Evolutionary conservation across 2,113 vertebrate species (phyloP).

Genomic region (Zosterops pallidus): DNA sequence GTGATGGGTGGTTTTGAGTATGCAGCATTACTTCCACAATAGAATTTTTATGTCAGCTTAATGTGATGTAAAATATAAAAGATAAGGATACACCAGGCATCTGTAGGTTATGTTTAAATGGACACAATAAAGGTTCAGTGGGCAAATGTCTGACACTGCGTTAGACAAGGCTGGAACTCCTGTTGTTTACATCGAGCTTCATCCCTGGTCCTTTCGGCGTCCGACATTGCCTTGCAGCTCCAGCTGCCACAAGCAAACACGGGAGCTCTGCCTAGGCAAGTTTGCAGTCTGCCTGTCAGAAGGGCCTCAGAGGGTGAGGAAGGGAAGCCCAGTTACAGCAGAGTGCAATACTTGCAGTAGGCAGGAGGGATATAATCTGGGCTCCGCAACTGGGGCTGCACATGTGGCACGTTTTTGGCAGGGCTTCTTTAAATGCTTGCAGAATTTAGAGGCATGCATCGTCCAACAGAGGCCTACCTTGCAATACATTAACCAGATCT

Average conservation of each 20-base stretch:
- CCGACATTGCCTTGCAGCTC: background rate
- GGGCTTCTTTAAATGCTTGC: slow-evolving; percentile 9
- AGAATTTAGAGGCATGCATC: background rate
- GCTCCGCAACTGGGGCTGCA: background rate
- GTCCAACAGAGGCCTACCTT: background rate
- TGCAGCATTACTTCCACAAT: background rate
- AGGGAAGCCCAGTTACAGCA: background rate
- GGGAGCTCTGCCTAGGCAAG: background rate
- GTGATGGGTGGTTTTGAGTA: background rate
- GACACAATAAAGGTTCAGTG: background rate
- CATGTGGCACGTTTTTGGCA: background rate
- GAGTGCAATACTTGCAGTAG: background rate
- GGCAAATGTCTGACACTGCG: background rate
- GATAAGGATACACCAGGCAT: rapidly evolving
- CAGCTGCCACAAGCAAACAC: background rate
- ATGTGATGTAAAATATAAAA: background rate
- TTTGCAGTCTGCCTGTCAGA: background rate
- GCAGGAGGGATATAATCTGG: background rate
- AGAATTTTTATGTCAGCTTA: background rate
- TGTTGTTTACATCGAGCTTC: background rate
- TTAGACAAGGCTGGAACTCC: background rate
- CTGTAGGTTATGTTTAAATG: background rate
- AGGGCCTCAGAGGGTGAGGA: background rate
- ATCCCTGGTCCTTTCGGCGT: rapidly evolving
- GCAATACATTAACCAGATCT: slow-evolving; percentile 33